These are phyloP conservation scores for Rutilus rutilus DNA, from an alignment of 2,113 vertebrate genomes.

Conservation along the genomic window DNA sequence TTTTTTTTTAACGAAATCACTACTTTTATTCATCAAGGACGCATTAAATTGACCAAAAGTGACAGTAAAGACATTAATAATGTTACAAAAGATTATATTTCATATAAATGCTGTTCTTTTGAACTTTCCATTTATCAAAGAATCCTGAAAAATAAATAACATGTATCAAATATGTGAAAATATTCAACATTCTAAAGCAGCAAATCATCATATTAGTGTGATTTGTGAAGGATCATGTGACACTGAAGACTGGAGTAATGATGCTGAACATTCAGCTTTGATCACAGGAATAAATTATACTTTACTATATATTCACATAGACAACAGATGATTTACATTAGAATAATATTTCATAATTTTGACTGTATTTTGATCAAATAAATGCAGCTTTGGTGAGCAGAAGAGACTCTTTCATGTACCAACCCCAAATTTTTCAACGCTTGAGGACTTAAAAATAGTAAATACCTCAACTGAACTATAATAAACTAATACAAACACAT, in stretches of 20 bases:
- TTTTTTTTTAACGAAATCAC: neutral
- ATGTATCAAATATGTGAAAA: too few species aligned
- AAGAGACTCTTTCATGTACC: too few species aligned
- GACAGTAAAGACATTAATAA: neutral
- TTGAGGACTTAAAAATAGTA: too few species aligned
- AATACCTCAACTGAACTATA: too few species aligned
- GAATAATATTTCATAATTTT: neutral
- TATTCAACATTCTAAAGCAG: neutral
- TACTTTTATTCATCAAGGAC: neutral
- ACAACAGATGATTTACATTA: rapidly evolving
- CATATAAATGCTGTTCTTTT: neutral
- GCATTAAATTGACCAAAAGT: neutral
- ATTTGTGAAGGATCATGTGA: neutral
- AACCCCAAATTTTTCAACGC: too few species aligned
- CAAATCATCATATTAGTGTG: neutral
- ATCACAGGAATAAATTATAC: neutral
- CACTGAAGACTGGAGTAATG: constrained; percentile 4
- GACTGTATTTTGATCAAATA: neutral
- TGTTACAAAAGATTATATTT: neutral
- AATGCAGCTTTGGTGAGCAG: too few species aligned
- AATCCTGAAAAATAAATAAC: neutral
- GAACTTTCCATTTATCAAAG: neutral
- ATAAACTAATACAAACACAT: too few species aligned
- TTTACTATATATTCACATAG: neutral
- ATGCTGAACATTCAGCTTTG: neutral